phyloP scores from a whole-genome alignment of 2,797 vertebrate genomes.

The Anguilla obscura region DNA sequence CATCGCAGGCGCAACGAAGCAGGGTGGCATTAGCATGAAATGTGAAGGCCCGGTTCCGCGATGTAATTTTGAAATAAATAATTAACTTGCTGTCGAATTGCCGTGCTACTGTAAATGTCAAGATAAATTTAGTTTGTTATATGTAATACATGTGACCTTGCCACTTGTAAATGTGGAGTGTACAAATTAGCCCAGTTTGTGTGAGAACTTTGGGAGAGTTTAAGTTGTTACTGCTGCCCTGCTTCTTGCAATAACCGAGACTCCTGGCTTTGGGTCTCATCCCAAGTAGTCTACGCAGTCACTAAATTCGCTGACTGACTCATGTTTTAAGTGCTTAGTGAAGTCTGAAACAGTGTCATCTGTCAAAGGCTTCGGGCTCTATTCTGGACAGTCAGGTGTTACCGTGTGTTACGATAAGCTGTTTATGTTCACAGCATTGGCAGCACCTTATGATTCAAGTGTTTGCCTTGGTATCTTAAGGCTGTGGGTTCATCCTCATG shows the following conservation, averaged over 20 bases:
- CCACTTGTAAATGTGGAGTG: background rate
- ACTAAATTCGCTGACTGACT: constrained; percentile 17
- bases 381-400: background rate
- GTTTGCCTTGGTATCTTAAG: background rate
- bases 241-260: background rate
- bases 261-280: background rate
- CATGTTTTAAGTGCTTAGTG: background rate
- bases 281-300: background rate
- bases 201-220: background rate
- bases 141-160: background rate
- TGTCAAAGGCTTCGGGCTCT: background rate
- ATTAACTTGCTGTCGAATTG: background rate
- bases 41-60: background rate
- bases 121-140: background rate
- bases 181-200: background rate
- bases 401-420: background rate
- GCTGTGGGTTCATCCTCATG: background rate
- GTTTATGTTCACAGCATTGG: background rate
- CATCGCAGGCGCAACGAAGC: background rate
- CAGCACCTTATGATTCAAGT: background rate
- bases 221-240: background rate
- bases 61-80: background rate
- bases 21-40: background rate
- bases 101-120: background rate
- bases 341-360: background rate